Percentiles rank a stretch among this genome's conserved stretches.
phyloP scores from a whole-genome alignment of 2,888 invertebrate species.

The Limenitis camilla region DNA sequence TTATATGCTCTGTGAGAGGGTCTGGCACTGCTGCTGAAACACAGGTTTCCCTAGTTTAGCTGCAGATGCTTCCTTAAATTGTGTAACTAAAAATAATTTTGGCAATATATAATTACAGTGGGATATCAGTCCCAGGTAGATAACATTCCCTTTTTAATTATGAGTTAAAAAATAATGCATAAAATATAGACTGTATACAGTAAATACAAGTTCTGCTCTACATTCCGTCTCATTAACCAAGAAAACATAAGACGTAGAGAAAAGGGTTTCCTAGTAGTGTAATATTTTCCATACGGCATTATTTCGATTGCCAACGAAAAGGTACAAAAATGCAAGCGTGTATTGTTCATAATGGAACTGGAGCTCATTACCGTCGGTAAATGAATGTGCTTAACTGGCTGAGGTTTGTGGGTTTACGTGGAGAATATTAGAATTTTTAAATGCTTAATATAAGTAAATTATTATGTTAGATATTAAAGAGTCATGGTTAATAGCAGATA shows the following conservation, averaged over 20 bases:
- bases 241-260: constrained; percentile 1
- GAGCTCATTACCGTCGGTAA: constrained; percentile 18
- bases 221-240: not conserved
- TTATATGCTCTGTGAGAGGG: too few relatives aligned
- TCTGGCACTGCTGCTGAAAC: too few relatives aligned
- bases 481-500: too few relatives aligned
- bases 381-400: constrained; percentile 3
- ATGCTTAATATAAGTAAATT: too few relatives aligned
- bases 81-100: too few relatives aligned
- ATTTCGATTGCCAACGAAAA: constrained; percentile 16
- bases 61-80: too few relatives aligned
- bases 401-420: not conserved
- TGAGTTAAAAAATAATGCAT: too few relatives aligned
- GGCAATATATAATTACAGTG: too few relatives aligned
- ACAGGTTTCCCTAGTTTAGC: too few relatives aligned
- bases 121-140: too few relatives aligned
- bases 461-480: too few relatives aligned
- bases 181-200: not conserved
- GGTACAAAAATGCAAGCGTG: constrained; percentile 10
- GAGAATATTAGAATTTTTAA: not conserved
- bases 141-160: too few relatives aligned
- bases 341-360: constrained; percentile 14
- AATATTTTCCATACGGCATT: constrained; percentile 16
- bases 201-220: not conserved
- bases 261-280: constrained; percentile 11